These are phyloP conservation scores for Baccha elongata DNA, from an alignment of 2,888 invertebrate genomes.

Conservation along the genomic window DNA sequence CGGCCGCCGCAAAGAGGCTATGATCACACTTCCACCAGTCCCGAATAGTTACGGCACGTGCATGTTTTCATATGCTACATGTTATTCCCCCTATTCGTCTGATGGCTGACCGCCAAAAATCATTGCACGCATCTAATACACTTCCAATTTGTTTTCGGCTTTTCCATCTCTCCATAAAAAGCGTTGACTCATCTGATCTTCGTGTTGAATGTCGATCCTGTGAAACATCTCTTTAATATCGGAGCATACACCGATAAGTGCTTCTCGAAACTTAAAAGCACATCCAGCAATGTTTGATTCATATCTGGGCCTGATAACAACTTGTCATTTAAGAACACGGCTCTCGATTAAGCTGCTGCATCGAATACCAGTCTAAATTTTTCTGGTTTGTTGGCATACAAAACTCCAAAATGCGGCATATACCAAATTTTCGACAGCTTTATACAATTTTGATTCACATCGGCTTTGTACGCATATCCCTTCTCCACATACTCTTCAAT, in stretches of 20 bases:
- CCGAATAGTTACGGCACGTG: too few relatives aligned
- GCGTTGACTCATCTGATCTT: conserved; percentile 29
- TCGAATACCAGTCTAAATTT: conserved; percentile 75
- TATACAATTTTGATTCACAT: conserved; percentile 44
- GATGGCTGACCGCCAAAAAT: too few relatives aligned
- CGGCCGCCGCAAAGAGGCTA: too few relatives aligned
- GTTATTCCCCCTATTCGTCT: too few relatives aligned
- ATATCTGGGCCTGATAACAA: conserved; percentile 19
- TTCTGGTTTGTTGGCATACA: conserved; percentile 71
- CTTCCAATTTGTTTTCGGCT: not conserved
- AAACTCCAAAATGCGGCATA: conserved; percentile 74
- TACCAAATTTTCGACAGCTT: not conserved
- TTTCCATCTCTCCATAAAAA: conserved; percentile 33
- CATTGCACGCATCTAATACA: too few relatives aligned
- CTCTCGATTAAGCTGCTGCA: conserved; percentile 56
- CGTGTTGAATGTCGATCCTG: conserved; percentile 13
- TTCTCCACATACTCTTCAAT: conserved; percentile 59
- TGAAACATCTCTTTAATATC: conserved; percentile 41
- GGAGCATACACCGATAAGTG: conserved; percentile 15
- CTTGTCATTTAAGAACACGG: not conserved
- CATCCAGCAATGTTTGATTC: conserved; percentile 9
- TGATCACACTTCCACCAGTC: too few relatives aligned
- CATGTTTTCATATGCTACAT: too few relatives aligned
- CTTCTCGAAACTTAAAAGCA: conserved; percentile 20
- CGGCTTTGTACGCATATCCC: conserved; percentile 62